Conservation (phyloP, 2,113 vertebrate species). For the Formicarius rufipectus region DNA sequence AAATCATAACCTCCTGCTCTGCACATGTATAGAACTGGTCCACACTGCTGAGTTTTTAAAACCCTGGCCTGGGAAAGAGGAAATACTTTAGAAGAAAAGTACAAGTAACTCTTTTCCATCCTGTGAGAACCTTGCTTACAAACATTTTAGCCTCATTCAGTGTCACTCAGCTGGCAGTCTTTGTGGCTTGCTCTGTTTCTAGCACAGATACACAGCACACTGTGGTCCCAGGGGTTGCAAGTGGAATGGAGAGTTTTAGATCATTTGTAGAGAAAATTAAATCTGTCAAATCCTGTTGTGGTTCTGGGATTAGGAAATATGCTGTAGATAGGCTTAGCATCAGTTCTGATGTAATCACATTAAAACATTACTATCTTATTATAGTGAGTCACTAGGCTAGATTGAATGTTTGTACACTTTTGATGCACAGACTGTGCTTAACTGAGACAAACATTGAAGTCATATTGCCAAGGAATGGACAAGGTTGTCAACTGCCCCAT, state of each 20-base stretch:
- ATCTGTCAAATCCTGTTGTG: slow-evolving; percentile 4
- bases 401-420: not conserved
- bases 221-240: not conserved
- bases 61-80: not conserved
- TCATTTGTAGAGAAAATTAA: slow-evolving; percentile 3
- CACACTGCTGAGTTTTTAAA: not conserved
- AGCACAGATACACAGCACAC: not conserved
- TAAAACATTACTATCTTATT: not conserved
- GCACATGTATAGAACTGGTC: not conserved
- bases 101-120: not conserved
- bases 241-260: not conserved
- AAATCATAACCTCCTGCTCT: not conserved
- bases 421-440: not conserved
- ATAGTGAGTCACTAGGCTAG: not conserved
- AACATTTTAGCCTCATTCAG: not conserved
- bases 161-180: not conserved
- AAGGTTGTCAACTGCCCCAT: not conserved
- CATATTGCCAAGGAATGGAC: not conserved
- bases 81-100: not conserved
- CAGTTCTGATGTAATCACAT: not conserved
- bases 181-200: not conserved
- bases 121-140: not conserved
- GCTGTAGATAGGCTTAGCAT: not conserved
- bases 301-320: not conserved
- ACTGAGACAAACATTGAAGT: not conserved